phyloP scores from a whole-genome alignment of 2,113 vertebrate species.

The Eubucco bourcierii region DNA sequence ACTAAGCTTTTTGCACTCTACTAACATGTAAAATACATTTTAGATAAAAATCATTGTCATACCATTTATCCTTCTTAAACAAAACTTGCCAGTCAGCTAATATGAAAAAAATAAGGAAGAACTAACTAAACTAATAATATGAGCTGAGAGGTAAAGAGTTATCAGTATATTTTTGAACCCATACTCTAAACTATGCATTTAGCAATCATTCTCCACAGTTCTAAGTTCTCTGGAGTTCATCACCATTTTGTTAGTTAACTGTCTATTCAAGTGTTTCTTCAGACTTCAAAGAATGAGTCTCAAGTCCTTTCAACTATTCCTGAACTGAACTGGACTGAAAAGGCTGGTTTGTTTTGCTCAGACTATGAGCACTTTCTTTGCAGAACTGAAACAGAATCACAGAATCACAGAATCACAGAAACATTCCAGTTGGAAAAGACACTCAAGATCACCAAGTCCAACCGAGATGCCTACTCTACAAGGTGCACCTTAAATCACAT shows the following conservation, averaged over 20 bases:
- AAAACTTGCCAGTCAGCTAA: neutral
- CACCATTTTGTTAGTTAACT: neutral
- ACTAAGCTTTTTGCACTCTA: neutral
- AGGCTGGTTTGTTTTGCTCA: neutral
- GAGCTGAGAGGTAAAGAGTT: rapidly evolving
- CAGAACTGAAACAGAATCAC: neutral
- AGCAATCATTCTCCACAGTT: neutral
- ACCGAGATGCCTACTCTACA: too few species aligned
- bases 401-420: too few species aligned
- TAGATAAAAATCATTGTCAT: neutral
- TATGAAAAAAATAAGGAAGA: neutral
- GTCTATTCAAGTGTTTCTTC: neutral
- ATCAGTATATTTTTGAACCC: neutral
- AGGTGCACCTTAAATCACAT: too few species aligned
- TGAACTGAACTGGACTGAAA: neutral
- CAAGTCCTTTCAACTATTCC: neutral
- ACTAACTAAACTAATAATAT: neutral
- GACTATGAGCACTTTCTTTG: neutral
- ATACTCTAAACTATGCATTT: neutral
- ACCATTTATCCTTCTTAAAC: neutral
- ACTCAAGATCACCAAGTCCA: too few species aligned
- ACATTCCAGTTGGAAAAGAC: too few species aligned
- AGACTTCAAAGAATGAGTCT: neutral
- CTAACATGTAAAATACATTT: neutral
- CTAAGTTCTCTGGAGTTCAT: neutral